Base-by-base conservation (phyloP, 1,140 invertebrate genomes). In the Trachymyrmex septentrionalis region DNA sequence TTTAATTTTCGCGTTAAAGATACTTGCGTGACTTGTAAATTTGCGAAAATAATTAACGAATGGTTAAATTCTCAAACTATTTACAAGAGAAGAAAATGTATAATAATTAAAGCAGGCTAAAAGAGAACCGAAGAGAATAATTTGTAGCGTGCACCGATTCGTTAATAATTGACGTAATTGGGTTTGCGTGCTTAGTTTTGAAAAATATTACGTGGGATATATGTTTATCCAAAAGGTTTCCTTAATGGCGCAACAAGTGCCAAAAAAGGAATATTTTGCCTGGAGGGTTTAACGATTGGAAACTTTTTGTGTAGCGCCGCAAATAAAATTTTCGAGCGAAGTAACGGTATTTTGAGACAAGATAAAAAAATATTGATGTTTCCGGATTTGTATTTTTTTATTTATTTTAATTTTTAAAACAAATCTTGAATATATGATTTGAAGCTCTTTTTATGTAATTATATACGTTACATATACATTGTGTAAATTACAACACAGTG, bases 161-260 rank as follows among this genome's bases (percentile, higher is more conserved):
- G 64, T 5, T 67, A 19, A 67, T 67, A 67, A 67, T 67, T 38
- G 38, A 67, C 34, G 44, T 67, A 67, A 67, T 67, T 67, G 34
- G 2, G 34, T 21, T 67, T 67, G 64, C 64, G 64, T 67, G 64
- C 3, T 66, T 10, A 67, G 7, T 38, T 67, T 67, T 67, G 34
- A 67, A 67, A 34, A 67, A 48, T 44, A 6, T 44, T 67, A 67
- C n/a, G 5, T 21, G 10, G 7, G 7, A n/a, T 67, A 12, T 59
- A 44, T 21, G 34, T 67, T 67, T 48, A 21, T 38, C 34, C 34
- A 48, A 67, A 67, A 67, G 2, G 9, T 67, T 48, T 67, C 9
- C n/a, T 34, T 64, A 21, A 21, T 57, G 19, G 19, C n/a, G 7
- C 7, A 34, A 34, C 19, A 24, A 12, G 2, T 34, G 30, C n/a